A percentile compares a stretch with the other conserved stretches of the same genome.
phyloP scores from a whole-genome alignment of 1,140 invertebrate species.

The Brachionus paranguensis region DNA sequence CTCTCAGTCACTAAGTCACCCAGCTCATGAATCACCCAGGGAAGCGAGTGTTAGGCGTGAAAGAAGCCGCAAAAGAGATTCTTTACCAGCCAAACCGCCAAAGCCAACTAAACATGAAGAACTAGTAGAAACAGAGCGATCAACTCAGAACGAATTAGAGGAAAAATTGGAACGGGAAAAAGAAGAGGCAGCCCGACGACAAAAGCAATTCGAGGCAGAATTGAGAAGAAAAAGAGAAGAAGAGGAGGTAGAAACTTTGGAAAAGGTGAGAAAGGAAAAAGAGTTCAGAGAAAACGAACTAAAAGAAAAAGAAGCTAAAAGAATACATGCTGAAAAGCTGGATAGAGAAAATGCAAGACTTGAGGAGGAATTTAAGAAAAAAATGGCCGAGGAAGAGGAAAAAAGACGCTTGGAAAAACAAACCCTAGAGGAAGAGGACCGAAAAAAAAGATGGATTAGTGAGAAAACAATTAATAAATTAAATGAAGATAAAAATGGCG shows the following conservation, averaged over 20 bases:
- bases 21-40: background rate
- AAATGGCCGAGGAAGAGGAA: background rate
- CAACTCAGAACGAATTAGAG: background rate
- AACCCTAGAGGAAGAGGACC: background rate
- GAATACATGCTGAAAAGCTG: background rate
- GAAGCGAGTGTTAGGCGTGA: background rate
- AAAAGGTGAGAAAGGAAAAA: background rate
- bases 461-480: background rate
- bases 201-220: background rate
- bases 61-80: background rate
- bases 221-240: background rate
- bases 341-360: background rate
- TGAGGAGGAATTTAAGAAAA: background rate
- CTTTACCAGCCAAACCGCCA: background rate
- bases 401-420: background rate
- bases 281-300: background rate
- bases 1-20: slow-evolving; percentile 4
- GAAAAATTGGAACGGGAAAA: slow-evolving; percentile 5
- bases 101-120: background rate
- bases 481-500: background rate
- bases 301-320: slow-evolving; percentile 1
- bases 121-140: background rate
- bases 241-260: background rate
- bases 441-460: slow-evolving; percentile 32
- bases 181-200: background rate